Evolutionary conservation across 2,113 vertebrate species (phyloP).

Genomic region (Scalopus aquaticus): DNA sequence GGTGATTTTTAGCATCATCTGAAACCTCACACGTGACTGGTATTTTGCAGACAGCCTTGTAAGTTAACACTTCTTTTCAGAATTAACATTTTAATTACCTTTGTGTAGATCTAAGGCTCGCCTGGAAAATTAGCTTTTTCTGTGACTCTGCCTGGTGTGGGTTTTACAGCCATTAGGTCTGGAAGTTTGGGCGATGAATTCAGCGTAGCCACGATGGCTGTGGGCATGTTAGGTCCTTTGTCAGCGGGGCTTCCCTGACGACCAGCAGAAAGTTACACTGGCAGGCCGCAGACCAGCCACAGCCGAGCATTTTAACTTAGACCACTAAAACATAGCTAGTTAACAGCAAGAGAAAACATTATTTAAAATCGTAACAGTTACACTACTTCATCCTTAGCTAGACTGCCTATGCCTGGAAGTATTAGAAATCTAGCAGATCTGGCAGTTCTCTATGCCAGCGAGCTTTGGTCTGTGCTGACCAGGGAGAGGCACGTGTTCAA

Average conservation of each 20-base stretch:
- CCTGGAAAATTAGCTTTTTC: background rate
- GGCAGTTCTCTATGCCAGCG: background rate
- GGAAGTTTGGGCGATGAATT: slow-evolving; percentile 55
- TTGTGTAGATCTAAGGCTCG: background rate
- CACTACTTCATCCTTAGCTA: background rate
- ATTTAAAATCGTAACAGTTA: background rate
- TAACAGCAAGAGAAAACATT: background rate
- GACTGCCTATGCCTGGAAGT: background rate
- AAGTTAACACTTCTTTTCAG: background rate
- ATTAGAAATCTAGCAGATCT: background rate
- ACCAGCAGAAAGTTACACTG: slow-evolving; percentile 45
- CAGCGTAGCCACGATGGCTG: slow-evolving; percentile 1
- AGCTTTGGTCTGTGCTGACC: background rate
- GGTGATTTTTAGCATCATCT: background rate
- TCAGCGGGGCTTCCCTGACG: slow-evolving; percentile 44
- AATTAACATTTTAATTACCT: background rate
- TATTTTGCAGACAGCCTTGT: background rate
- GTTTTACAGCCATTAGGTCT: slow-evolving; percentile 63
- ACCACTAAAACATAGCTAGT: background rate
- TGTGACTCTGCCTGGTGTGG: background rate
- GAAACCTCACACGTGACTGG: background rate
- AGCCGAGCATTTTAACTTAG: background rate
- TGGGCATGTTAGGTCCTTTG: slow-evolving; percentile 64
- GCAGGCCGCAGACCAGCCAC: background rate
- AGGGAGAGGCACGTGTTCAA: background rate